A percentile compares a stretch with the other conserved stretches of the same genome.
Evolutionary conservation across 2,113 vertebrate species (phyloP).

Genomic region (Pygoscelis antarcticus): DNA sequence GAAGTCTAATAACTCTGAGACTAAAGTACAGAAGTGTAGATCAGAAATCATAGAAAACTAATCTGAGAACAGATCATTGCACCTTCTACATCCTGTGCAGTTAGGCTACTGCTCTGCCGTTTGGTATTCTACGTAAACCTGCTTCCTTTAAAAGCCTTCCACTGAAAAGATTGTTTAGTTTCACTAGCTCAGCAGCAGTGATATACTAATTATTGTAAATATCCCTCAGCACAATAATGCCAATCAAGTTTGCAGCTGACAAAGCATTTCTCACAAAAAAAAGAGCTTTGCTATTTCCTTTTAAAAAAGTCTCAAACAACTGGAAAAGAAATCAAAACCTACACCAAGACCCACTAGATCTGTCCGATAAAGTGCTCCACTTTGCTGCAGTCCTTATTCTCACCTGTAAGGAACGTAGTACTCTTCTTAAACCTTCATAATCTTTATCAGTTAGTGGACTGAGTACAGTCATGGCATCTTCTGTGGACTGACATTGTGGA

Average conservation of each 20-base stretch:
- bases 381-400: background rate
- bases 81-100: background rate
- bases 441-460: conserved; percentile 96
- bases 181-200: background rate
- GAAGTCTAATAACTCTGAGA: background rate
- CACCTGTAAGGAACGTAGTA: conserved; percentile 96
- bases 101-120: background rate
- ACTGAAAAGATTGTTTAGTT: background rate
- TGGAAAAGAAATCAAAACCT: background rate
- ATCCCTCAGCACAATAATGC: background rate
- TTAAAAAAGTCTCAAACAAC: background rate
- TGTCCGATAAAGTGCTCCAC: fast-evolving
- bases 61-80: background rate
- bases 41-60: background rate
- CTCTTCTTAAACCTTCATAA: conserved; percentile 92
- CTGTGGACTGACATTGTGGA: conserved; percentile 97
- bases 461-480: conserved; percentile 98
- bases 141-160: background rate
- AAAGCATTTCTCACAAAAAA: background rate
- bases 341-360: background rate
- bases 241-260: background rate
- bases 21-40: background rate
- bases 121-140: background rate
- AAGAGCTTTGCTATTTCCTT: background rate
- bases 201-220: background rate